Conservation (phyloP, 1,140 invertebrate genomes). For the Acyrthosiphon pisum region DNA sequence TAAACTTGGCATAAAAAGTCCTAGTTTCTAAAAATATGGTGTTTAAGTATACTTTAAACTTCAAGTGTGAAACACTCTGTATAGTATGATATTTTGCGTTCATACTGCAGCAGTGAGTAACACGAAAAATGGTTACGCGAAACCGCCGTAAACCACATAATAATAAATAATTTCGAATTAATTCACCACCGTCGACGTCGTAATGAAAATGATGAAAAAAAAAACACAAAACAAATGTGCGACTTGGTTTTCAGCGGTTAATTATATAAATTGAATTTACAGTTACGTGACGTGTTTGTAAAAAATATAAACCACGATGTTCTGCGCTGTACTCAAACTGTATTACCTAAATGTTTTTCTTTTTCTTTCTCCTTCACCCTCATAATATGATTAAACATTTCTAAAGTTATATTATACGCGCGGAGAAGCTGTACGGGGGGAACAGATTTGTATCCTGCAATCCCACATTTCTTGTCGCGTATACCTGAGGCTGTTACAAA, state of each 20-base stretch:
- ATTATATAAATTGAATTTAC: constrained; percentile 38
- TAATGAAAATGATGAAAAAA: background rate
- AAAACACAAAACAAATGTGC: background rate
- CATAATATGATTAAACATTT: constrained; percentile 27
- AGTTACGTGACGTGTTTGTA: constrained; percentile 30
- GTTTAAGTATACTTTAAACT: too few relatives aligned
- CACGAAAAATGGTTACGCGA: background rate
- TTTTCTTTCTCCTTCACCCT: constrained; percentile 23
- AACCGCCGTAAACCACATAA: background rate
- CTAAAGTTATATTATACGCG: background rate
- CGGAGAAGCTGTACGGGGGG: background rate
- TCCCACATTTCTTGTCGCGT: background rate
- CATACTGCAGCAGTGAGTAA: background rate
- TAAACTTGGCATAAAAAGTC: too few relatives aligned
- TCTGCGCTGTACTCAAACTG: background rate
- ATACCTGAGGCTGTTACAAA: background rate
- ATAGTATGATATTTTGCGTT: background rate
- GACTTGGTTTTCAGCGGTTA: constrained; percentile 7
- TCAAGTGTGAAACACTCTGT: too few relatives aligned
- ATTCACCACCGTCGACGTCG: background rate
- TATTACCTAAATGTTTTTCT: background rate
- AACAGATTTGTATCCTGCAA: background rate
- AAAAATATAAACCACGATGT: background rate
- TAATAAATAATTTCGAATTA: constrained; percentile 8
- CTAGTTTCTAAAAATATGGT: too few relatives aligned